phyloP scores from a whole-genome alignment of 2,888 invertebrate species.

The Chirona hameri region DNA sequence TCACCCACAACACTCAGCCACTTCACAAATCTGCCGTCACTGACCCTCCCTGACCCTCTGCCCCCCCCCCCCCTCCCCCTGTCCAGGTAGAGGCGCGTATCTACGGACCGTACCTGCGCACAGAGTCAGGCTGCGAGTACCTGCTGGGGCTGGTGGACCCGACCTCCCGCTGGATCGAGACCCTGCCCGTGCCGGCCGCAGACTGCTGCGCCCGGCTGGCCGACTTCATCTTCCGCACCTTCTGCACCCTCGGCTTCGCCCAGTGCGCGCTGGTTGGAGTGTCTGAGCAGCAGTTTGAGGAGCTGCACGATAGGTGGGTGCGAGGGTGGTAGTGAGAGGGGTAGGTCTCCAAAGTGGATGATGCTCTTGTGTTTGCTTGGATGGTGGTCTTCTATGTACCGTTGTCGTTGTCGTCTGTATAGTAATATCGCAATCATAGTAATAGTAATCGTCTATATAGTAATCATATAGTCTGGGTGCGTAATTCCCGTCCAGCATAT shows the following conservation, averaged over 20 bases:
- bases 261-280: conserved; percentile 35
- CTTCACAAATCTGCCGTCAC: too few relatives aligned
- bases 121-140: conserved; percentile 39
- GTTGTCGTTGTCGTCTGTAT: too few relatives aligned
- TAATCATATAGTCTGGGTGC: too few relatives aligned
- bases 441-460: too few relatives aligned
- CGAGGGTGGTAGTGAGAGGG: conserved; percentile 8
- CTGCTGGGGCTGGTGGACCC: conserved; percentile 42
- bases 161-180: conserved; percentile 42
- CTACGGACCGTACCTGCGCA: conserved; percentile 41
- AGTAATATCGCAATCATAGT: too few relatives aligned
- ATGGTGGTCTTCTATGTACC: too few relatives aligned
- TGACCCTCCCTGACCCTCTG: too few relatives aligned
- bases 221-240: conserved; percentile 41
- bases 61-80: too few relatives aligned
- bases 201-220: conserved; percentile 39
- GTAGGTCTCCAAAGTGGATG: too few relatives aligned
- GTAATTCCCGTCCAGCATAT: too few relatives aligned
- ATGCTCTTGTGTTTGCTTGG: too few relatives aligned
- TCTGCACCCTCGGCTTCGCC: conserved; percentile 42
- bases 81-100: conserved; percentile 41
- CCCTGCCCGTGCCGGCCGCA: conserved; percentile 38
- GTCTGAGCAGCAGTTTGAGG: not conserved
- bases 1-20: too few relatives aligned
- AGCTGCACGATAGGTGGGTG: conserved; percentile 6